Conservation (phyloP, 1,140 invertebrate genomes). For the Wasmannia auropunctata region DNA sequence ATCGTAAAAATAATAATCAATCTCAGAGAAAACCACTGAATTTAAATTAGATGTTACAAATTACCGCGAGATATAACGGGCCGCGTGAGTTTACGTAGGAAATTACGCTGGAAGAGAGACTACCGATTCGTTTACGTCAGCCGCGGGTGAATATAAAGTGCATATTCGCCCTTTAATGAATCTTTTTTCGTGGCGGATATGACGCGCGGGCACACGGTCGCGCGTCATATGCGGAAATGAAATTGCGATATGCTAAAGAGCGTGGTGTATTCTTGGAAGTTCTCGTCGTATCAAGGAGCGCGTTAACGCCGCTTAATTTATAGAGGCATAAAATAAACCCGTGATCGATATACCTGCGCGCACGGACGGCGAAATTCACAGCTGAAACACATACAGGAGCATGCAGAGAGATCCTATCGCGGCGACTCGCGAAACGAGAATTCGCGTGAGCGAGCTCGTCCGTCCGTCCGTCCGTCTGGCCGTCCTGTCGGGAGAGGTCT, state of each 20-base stretch:
- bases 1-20: constrained; percentile 13
- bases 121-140: constrained; percentile 40
- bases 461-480: neutral
- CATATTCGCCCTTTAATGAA: constrained; percentile 46
- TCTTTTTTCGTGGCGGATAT: constrained; percentile 19
- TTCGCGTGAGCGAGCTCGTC: constrained; percentile 59
- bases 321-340: constrained; percentile 62
- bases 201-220: constrained; percentile 25
- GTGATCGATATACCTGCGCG: constrained; percentile 60
- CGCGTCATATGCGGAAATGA: constrained; percentile 40
- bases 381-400: constrained; percentile 51
- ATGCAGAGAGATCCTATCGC: constrained; percentile 66
- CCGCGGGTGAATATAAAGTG: constrained; percentile 3
- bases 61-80: constrained; percentile 10
- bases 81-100: constrained; percentile 32
- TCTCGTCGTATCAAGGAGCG: constrained; percentile 13
- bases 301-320: constrained; percentile 65
- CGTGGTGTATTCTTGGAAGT: constrained; percentile 36
- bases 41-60: constrained; percentile 38
- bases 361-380: constrained; percentile 56
- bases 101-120: constrained; percentile 14
- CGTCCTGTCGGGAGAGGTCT: constrained; percentile 32
- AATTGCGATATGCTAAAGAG: constrained; percentile 52
- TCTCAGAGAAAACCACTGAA: constrained; percentile 30
- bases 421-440: constrained; percentile 68